phyloP scores from a whole-genome alignment of 2,888 invertebrate genomes.

The Dynastes hyllus region DNA sequence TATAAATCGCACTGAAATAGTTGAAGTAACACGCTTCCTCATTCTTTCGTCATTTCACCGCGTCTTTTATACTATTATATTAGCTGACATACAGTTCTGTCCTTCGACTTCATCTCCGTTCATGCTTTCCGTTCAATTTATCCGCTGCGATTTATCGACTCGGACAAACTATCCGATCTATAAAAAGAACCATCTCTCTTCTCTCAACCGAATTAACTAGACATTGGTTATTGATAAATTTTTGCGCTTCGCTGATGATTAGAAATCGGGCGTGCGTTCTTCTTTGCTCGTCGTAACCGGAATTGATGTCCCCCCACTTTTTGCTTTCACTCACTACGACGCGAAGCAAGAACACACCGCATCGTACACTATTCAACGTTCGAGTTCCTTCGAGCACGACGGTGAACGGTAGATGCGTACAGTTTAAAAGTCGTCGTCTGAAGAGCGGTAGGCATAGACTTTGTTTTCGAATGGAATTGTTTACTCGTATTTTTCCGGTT shows the following conservation, averaged over 20 bases:
- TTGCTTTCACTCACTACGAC: conserved; percentile 36
- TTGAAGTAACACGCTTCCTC: too few species aligned
- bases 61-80: too few species aligned
- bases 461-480: conserved; percentile 20
- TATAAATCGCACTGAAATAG: too few species aligned
- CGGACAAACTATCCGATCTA: neutral
- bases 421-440: conserved; percentile 14
- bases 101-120: neutral
- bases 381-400: conserved; percentile 4
- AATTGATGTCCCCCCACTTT: conserved; percentile 45
- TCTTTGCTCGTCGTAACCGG: conserved; percentile 37
- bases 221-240: conserved; percentile 46
- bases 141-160: conserved; percentile 18
- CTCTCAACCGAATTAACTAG: conserved; percentile 18
- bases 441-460: neutral
- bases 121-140: neutral
- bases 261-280: conserved; percentile 45
- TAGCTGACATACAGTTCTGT: neutral
- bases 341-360: conserved; percentile 18
- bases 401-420: neutral
- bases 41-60: too few species aligned
- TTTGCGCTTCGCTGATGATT: conserved; percentile 40
- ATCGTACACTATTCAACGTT: conserved; percentile 9
- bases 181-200: conserved; percentile 13
- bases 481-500: conserved; percentile 27